phyloP scores from a whole-genome alignment of 2,113 vertebrate genomes.

The Chauna torquata region DNA sequence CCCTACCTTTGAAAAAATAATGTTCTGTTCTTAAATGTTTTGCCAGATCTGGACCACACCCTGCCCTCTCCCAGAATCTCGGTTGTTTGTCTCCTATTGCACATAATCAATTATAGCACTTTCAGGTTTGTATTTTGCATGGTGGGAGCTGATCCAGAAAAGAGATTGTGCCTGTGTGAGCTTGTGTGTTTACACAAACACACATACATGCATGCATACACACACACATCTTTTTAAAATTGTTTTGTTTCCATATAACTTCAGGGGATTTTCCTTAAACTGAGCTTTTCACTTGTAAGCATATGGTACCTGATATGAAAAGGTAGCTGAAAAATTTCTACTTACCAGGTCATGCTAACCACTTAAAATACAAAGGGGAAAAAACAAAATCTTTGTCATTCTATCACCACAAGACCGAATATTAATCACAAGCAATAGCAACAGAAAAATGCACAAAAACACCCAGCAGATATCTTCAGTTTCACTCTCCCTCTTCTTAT shows the following conservation, averaged over 20 bases:
- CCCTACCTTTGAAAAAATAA: constrained; percentile 68
- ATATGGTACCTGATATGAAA: neutral
- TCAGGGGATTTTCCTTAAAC: constrained; percentile 9
- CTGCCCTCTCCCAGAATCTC: constrained; percentile 51
- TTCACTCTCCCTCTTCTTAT: neutral
- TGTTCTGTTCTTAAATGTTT: constrained; percentile 59
- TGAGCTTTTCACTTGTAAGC: neutral
- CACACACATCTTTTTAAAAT: neutral
- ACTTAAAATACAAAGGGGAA: neutral
- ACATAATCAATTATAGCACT: constrained; percentile 64
- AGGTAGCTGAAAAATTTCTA: neutral
- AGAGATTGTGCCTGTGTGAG: constrained; percentile 61
- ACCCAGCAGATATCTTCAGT: neutral
- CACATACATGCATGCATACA: neutral
- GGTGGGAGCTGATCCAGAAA: constrained; percentile 54
- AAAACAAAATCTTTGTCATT: neutral
- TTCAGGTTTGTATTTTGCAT: constrained; percentile 67
- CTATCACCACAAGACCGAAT: neutral
- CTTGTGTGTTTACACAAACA: constrained; percentile 68
- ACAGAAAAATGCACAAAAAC: neutral
- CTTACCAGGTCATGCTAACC: neutral
- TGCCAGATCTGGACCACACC: constrained; percentile 65
- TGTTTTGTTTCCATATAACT: neutral
- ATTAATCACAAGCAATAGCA: neutral
- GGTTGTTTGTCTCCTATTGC: constrained; percentile 61